Conservation (phyloP, 2,888 invertebrate genomes). For the Caradrina clavipalpis region DNA sequence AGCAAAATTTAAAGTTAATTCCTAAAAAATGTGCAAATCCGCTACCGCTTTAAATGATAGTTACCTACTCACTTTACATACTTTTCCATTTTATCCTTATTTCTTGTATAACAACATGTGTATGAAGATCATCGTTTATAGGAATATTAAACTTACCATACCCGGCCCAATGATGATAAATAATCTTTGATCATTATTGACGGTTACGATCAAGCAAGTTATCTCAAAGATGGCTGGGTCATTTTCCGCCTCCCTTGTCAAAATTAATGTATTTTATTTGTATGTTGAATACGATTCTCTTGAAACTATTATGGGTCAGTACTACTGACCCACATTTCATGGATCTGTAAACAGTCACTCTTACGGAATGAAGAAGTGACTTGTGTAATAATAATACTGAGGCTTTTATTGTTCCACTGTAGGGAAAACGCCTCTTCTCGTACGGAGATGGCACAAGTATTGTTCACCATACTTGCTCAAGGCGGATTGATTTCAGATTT, state of each 20-base stretch:
- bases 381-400: not conserved
- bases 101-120: not conserved
- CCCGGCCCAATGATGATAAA: conserved; percentile 50
- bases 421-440: no score
- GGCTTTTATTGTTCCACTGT: no score
- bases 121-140: not conserved
- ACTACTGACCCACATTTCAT: not conserved
- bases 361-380: not conserved
- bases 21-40: no score
- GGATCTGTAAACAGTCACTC: not conserved
- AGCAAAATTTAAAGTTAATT: no score
- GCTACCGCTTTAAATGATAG: no score
- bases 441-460: no score
- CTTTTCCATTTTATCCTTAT: conserved; percentile 8
- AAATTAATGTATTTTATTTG: conserved; percentile 3
- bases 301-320: not conserved
- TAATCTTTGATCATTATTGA: conserved; percentile 34
- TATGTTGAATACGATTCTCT: no score
- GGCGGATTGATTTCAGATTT: no score
- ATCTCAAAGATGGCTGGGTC: not conserved
- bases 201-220: conserved; percentile 32
- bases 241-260: conserved; percentile 1
- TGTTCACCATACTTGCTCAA: no score
- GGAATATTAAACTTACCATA: conserved; percentile 4
- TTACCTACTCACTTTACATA: conserved; percentile 1